Conservation (phyloP, 2,797 vertebrate species). For the Muscicapa striata region DNA sequence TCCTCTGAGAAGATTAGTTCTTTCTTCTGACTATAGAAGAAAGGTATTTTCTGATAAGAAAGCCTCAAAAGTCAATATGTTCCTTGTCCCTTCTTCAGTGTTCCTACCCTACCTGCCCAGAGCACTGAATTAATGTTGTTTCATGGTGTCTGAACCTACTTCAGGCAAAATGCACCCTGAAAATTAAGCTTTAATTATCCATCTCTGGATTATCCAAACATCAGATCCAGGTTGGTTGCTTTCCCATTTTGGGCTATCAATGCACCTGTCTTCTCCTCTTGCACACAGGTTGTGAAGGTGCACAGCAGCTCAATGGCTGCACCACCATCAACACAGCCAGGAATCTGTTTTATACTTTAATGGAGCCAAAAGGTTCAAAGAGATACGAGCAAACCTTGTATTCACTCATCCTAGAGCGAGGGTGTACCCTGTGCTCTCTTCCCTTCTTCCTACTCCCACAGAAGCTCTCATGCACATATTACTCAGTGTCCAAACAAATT, state of each 20-base stretch:
- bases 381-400: background rate
- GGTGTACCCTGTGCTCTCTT: background rate
- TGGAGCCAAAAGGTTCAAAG: background rate
- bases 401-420: background rate
- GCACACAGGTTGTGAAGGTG: background rate
- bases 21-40: background rate
- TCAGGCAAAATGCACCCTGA: background rate
- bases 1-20: background rate
- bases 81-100: rapidly evolving
- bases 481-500: conserved; percentile 70
- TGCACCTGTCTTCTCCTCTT: background rate
- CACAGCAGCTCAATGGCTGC: background rate
- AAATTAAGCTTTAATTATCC: background rate
- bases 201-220: background rate
- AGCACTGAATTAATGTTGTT: background rate
- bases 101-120: background rate
- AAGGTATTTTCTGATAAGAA: background rate
- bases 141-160: background rate
- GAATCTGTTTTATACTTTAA: background rate
- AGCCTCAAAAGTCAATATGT: background rate
- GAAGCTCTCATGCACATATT: conserved; percentile 47
- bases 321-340: background rate
- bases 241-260: background rate
- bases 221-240: background rate
- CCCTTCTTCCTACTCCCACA: background rate